Evolutionary conservation across 2,888 invertebrate species (phyloP).

Genomic region (Dicranocentrus wangi): DNA sequence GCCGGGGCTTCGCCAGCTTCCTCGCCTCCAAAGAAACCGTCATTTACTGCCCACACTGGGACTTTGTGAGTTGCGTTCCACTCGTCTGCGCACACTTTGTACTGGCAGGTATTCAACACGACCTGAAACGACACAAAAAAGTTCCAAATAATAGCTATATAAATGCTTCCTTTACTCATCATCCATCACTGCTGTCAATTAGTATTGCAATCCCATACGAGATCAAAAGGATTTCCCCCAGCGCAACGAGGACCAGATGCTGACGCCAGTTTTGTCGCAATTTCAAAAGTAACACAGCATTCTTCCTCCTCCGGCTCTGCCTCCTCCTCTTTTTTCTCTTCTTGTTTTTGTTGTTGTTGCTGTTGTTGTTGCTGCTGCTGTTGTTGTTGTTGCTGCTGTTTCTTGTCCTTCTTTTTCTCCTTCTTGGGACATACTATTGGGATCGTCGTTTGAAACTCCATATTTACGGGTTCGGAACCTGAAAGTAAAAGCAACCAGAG

Average conservation of each 20-base stretch:
- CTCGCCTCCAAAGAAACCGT: slow-evolving; percentile 70
- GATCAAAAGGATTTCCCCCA: slow-evolving; percentile 70
- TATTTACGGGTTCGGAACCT: slow-evolving; percentile 70
- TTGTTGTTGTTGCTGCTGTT: slow-evolving; percentile 56
- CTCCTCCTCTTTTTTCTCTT: slow-evolving; percentile 64
- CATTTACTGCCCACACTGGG: slow-evolving; percentile 72
- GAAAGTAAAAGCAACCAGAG: neutral
- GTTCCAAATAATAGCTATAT: neutral
- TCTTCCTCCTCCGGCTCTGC: slow-evolving; percentile 69
- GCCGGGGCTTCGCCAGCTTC: slow-evolving; percentile 33
- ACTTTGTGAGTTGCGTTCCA: slow-evolving; percentile 73
- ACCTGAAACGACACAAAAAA: slow-evolving; percentile 60
- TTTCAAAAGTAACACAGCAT: slow-evolving; percentile 71
- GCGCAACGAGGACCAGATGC: slow-evolving; percentile 69
- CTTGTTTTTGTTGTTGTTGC: slow-evolving; percentile 34
- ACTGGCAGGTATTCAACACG: slow-evolving; percentile 71
- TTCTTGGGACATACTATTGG: slow-evolving; percentile 73
- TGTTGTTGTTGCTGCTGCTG: too few species aligned
- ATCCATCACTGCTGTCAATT: too few species aligned
- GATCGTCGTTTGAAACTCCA: slow-evolving; percentile 71
- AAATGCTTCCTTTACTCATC: too few species aligned
- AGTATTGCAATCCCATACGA: too few species aligned
- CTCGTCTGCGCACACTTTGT: slow-evolving; percentile 73
- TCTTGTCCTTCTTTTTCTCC: slow-evolving; percentile 64
- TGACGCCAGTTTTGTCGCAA: slow-evolving; percentile 67